phyloP scores from a whole-genome alignment of 2,113 vertebrate genomes.

The Clarias gariepinus region DNA sequence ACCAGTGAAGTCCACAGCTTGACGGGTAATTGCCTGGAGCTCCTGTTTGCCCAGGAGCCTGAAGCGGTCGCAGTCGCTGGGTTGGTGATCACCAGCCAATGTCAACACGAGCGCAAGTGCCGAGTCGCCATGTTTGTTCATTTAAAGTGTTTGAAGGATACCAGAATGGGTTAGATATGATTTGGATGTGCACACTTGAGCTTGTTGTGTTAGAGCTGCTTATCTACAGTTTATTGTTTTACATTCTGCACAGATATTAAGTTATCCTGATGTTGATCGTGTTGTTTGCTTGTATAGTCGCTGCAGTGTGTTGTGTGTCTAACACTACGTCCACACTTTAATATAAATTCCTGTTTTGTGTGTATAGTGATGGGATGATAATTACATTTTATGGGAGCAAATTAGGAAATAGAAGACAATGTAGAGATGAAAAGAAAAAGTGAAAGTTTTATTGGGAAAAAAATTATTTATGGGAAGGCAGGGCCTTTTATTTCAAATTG shows the following conservation, averaged over 20 bases:
- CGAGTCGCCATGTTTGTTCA: background rate
- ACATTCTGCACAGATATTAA: background rate
- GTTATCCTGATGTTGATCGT: background rate
- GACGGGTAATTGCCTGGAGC: background rate
- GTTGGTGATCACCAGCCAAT: background rate
- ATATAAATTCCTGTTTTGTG: background rate
- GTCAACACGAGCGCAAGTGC: background rate
- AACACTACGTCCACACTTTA: background rate
- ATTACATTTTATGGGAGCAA: background rate
- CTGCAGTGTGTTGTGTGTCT: background rate
- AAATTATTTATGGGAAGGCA: background rate
- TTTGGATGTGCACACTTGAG: background rate
- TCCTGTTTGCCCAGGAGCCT: background rate
- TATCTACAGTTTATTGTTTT: background rate
- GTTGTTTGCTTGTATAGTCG: background rate
- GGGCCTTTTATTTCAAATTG: background rate
- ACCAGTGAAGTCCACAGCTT: background rate
- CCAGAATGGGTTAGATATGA: background rate
- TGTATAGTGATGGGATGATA: background rate
- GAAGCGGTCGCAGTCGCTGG: background rate
- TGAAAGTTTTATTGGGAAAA: too few species aligned
- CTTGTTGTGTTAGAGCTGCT: background rate
- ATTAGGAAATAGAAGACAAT: background rate
- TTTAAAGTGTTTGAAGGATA: slow-evolving; percentile 1
- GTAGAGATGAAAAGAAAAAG: too few species aligned